Percentiles rank a stretch among this genome's conserved stretches.
Evolutionary conservation across 2,888 invertebrate genomes (phyloP).

Genomic region (Hypolimnas misippus): DNA sequence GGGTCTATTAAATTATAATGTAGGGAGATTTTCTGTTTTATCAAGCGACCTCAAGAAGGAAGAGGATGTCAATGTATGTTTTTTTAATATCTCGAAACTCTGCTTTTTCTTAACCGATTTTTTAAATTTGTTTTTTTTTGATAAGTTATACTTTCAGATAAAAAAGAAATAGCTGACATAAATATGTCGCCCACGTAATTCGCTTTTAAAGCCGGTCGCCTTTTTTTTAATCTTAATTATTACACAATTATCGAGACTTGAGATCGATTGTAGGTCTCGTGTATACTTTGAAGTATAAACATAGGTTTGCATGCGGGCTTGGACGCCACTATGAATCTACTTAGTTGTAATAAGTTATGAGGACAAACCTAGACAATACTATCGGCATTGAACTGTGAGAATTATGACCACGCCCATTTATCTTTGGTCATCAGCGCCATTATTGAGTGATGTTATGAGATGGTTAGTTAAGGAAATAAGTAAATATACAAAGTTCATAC

Average conservation of each 20-base stretch:
- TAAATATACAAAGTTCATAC: background rate
- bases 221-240: too few species aligned
- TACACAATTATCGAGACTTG: conserved; percentile 27
- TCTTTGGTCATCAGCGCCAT: conserved; percentile 13
- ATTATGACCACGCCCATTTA: conserved; percentile 28
- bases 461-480: background rate
- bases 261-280: conserved; percentile 29
- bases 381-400: conserved; percentile 38
- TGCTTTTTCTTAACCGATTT: too few species aligned
- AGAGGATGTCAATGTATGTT: too few species aligned
- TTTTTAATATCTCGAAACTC: too few species aligned
- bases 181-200: too few species aligned
- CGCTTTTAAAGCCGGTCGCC: too few species aligned
- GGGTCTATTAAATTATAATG: conserved; percentile 15
- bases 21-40: conserved; percentile 17
- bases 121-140: too few species aligned
- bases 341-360: conserved; percentile 35
- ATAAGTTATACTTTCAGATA: too few species aligned
- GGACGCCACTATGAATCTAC: conserved; percentile 4
- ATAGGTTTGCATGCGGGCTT: conserved; percentile 19
- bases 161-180: too few species aligned
- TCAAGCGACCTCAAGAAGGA: too few species aligned
- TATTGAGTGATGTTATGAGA: background rate
- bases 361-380: conserved; percentile 29
- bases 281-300: conserved; percentile 31